Conservation (phyloP, 2,797 vertebrate genomes). For the Denticeps clupeoides region DNA sequence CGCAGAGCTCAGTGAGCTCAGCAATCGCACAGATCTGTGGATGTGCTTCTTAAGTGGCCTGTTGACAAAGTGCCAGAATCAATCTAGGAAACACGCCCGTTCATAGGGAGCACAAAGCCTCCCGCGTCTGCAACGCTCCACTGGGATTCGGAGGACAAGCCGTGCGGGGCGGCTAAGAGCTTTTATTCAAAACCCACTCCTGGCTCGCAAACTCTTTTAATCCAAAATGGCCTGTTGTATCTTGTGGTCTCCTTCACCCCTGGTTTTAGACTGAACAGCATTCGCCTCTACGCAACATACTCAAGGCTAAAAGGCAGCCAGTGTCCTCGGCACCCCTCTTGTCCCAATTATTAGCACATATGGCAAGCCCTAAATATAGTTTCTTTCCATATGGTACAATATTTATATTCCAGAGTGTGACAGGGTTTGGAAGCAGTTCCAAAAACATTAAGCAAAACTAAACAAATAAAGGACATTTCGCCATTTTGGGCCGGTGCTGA, state of each 20-base stretch:
- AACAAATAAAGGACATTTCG: constrained; percentile 52
- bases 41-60: constrained; percentile 5
- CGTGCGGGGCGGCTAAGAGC: constrained; percentile 39
- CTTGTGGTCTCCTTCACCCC: too few species aligned
- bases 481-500: not conserved
- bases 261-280: too few species aligned
- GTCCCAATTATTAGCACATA: constrained; percentile 49
- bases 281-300: too few species aligned
- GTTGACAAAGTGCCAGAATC: constrained; percentile 11
- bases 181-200: constrained; percentile 45
- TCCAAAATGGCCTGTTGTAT: too few species aligned
- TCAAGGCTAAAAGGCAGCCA: constrained; percentile 21
- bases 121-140: constrained; percentile 33
- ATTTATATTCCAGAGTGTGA: constrained; percentile 57
- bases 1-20: not conserved
- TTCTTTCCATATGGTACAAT: constrained; percentile 44
- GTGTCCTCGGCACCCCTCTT: constrained; percentile 26
- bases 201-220: constrained; percentile 13
- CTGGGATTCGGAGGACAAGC: constrained; percentile 49
- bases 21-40: constrained; percentile 13
- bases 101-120: constrained; percentile 24
- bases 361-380: constrained; percentile 44
- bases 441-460: constrained; percentile 52
- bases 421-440: constrained; percentile 40
- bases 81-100: constrained; percentile 12